Conservation (phyloP, 2,797 vertebrate species). For the Chanos chanos region DNA sequence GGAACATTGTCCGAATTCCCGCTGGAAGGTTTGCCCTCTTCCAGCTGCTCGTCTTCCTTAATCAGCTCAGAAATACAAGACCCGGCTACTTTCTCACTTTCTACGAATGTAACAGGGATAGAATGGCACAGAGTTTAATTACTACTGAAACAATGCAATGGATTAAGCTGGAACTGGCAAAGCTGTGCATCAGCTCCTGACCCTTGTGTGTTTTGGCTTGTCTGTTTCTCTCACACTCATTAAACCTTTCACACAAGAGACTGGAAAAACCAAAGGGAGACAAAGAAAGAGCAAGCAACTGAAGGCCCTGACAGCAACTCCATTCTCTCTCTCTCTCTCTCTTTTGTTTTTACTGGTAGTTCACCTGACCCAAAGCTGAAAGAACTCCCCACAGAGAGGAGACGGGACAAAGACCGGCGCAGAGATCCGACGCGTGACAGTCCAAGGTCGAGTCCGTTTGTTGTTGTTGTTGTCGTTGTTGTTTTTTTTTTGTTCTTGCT, state of each 20-base stretch:
- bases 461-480: too few relatives aligned
- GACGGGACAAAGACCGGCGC: constrained; percentile 71
- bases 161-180: constrained; percentile 90
- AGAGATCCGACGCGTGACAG: constrained; percentile 55
- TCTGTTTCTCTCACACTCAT: constrained; percentile 63
- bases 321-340: constrained; percentile 54
- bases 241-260: constrained; percentile 71
- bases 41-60: constrained; percentile 87
- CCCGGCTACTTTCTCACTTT: constrained; percentile 99
- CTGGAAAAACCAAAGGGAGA: constrained; percentile 74
- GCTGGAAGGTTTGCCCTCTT: constrained; percentile 83
- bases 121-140: constrained; percentile 99
- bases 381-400: constrained; percentile 62
- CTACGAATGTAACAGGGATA: constrained; percentile 99
- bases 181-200: constrained; percentile 85
- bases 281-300: too few relatives aligned
- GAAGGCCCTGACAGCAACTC: constrained; percentile 40
- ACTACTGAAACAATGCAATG: constrained; percentile 98
- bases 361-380: constrained; percentile 70
- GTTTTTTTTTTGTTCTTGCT: too few relatives aligned
- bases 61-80: constrained; percentile 98
- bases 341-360: constrained; percentile 55
- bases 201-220: too few relatives aligned
- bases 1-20: constrained; percentile 73
- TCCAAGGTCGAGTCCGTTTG: constrained; percentile 28